phyloP scores from a whole-genome alignment of 2,888 invertebrate species.

The Tetragnatha montana region DNA sequence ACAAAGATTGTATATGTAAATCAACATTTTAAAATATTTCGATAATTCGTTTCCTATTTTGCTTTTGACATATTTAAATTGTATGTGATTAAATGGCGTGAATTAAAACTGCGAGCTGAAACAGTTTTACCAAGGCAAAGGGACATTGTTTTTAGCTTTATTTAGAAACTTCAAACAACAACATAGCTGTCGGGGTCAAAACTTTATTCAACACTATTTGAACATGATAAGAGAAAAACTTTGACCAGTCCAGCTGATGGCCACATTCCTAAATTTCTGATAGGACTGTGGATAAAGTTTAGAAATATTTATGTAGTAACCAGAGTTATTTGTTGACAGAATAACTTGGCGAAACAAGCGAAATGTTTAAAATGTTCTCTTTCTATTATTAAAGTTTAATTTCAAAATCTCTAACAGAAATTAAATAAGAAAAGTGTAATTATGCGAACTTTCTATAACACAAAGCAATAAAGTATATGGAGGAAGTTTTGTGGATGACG shows the following conservation, averaged over 20 bases:
- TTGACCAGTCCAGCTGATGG: background rate
- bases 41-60: background rate
- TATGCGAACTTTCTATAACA: no score
- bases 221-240: background rate
- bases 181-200: background rate
- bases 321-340: no score
- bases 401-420: no score
- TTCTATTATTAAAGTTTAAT: no score
- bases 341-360: no score
- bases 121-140: background rate
- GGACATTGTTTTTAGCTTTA: background rate
- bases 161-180: background rate
- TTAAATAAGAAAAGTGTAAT: no score
- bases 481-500: no score
- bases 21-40: no score
- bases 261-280: background rate
- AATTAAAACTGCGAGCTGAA: background rate
- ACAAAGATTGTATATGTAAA: no score
- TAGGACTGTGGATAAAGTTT: background rate
- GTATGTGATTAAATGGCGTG: background rate
- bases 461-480: no score
- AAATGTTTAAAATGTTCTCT: no score
- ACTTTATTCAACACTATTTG: background rate
- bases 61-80: background rate
- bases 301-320: background rate